A percentile compares a stretch with the other conserved stretches of the same genome.
Evolutionary conservation across 2,888 invertebrate species (phyloP).

Genomic region (Euphydryas editha): DNA sequence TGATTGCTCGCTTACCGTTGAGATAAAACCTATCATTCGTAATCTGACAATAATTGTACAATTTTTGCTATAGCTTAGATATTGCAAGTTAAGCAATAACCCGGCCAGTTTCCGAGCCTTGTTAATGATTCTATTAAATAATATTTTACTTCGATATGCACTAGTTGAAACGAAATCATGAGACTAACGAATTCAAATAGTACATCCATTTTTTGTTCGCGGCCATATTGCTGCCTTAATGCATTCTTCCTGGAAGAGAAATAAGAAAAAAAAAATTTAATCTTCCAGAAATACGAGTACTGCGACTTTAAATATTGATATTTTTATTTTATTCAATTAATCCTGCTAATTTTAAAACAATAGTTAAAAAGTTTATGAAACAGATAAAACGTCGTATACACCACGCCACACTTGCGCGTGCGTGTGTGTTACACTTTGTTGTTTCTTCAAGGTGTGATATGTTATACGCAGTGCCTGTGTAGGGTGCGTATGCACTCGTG

Average conservation of each 20-base stretch:
- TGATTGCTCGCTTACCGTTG: neutral
- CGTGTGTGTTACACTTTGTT: too few species aligned
- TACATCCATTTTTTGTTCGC: constrained; percentile 55
- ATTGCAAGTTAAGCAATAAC: constrained; percentile 2
- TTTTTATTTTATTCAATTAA: neutral
- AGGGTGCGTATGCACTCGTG: too few species aligned
- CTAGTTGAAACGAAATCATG: neutral
- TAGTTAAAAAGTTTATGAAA: too few species aligned
- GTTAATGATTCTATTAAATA: neutral
- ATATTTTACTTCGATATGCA: neutral
- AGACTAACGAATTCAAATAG: constrained; percentile 39
- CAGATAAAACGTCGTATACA: too few species aligned
- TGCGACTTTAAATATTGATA: neutral
- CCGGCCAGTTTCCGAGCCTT: constrained; percentile 3
- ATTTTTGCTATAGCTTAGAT: neutral
- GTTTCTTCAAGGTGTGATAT: too few species aligned
- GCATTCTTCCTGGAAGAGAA: constrained; percentile 50
- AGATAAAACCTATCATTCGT: neutral
- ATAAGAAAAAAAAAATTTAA: constrained; percentile 8
- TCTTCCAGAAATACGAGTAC: neutral
- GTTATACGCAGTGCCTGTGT: too few species aligned
- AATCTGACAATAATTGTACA: neutral
- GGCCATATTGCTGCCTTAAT: constrained; percentile 51
- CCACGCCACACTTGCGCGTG: too few species aligned
- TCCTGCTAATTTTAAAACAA: neutral